Evolutionary conservation across 2,888 invertebrate genomes (phyloP).

Genomic region (Philereme vetulata): DNA sequence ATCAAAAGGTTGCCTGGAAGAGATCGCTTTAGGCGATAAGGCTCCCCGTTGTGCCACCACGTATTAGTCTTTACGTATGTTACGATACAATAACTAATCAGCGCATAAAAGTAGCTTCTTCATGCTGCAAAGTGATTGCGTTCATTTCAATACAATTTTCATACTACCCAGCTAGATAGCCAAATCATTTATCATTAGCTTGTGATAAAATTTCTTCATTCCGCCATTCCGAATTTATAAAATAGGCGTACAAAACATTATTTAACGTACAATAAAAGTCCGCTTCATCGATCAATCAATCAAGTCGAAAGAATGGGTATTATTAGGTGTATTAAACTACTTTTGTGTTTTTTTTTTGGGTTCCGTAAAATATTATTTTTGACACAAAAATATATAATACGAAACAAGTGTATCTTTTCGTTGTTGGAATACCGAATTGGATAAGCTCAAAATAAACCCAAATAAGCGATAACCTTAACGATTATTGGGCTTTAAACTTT

Average conservation of each 20-base stretch:
- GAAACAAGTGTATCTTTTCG: not conserved
- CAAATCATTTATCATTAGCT: slow-evolving; percentile 38
- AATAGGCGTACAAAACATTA: slow-evolving; percentile 36
- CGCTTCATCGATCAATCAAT: slow-evolving; percentile 43
- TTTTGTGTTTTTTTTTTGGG: slow-evolving; percentile 30
- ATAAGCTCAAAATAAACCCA: too few species aligned
- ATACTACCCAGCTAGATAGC: slow-evolving; percentile 22
- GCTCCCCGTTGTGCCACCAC: too few species aligned
- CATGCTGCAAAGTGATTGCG: slow-evolving; percentile 6
- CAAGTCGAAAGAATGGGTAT: slow-evolving; percentile 38
- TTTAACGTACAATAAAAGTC: slow-evolving; percentile 38
- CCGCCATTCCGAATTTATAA: slow-evolving; percentile 35
- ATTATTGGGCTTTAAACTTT: too few species aligned
- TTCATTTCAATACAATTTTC: slow-evolving; percentile 15
- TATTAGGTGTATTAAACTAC: slow-evolving; percentile 33
- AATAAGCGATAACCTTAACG: too few species aligned
- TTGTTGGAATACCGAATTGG: not conserved
- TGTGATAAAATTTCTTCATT: slow-evolving; percentile 38
- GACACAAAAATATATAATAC: slow-evolving; percentile 4
- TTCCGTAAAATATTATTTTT: slow-evolving; percentile 31
- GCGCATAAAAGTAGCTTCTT: slow-evolving; percentile 5
- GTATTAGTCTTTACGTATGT: too few species aligned
- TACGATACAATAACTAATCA: slow-evolving; percentile 7
- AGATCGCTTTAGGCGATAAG: too few species aligned
- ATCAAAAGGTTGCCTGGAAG: too few species aligned